Base-by-base conservation (phyloP, 2,797 vertebrate genomes). In the Centroberyx gerrardi region DNA sequence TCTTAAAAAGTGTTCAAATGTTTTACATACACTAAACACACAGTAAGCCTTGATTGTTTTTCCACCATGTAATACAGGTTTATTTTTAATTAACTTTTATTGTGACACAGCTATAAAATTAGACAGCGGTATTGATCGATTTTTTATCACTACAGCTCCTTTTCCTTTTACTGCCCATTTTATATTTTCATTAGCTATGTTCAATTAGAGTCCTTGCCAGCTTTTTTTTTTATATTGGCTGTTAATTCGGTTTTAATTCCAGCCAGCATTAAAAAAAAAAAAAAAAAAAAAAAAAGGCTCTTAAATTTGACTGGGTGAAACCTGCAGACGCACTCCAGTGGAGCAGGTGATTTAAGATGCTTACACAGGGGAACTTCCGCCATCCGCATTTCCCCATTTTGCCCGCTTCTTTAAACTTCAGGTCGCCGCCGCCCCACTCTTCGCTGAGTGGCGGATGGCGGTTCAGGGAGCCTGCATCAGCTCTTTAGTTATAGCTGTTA, bases 341-440 rank as follows among this genome's bases (percentile, higher is more conserved):
- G 42, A 81, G 81, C 76, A 63, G 68, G 18, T 83, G 73, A 87
- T 84, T 84, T 74, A 71, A 78, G 66, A 51, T 60, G 53, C 61
- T 65, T 72, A 62, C 31, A 56, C 46, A 36, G 54, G 12, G 46
- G 29, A 17, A 31, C 60, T 66, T 72, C 8, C 53, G 60, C 15
- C 46, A 44, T 55, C 58, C 7, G 56, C 72, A 68, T 68, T 36
- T 31, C 44, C 53, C 40, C 22, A 6, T 10, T 59, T 54, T 33
- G 36, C 8, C n/a, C 53, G 22, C 4, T 6, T 71, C 38, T 64
- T 31, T 14, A 46, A 33, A 36, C 8, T 36, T 36, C 29, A 68
- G 18, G 18, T 48, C 58, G 15, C 9, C 38, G 9, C 42, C 60
- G 5, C 40, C 9, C 31, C 38, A 7, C 28, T 54, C n/a, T n/a